Evolutionary conservation across 2,113 vertebrate species (phyloP), one percentile per base, ranked within the genome.

Genomic region (Nycticorax nycticorax): DNA sequence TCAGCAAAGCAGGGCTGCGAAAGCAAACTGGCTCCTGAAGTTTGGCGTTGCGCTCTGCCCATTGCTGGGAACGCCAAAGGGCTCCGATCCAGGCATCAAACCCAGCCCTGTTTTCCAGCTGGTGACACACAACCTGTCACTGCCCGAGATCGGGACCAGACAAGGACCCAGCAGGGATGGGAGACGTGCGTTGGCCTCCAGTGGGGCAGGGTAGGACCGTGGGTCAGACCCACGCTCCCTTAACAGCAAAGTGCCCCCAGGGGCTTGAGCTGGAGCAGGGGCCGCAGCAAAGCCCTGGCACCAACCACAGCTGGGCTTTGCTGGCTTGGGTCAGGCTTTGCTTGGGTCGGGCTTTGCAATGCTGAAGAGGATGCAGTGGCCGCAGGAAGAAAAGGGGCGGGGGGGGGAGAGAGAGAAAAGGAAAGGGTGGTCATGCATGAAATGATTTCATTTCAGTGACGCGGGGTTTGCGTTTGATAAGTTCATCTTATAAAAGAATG

Each of bases 361-460:
- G 96, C 95, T 96, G 96, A 98, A 89, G 96, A 97, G 95, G 95
- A 66, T 97, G 95, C 88, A 88, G 73, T 92, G 94, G 69, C 81
- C 35, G 41, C 94, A 96, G 47, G 64, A 41, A 83, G 47, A 97
- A 98, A 96, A 97, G 88, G 88, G 27, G 6, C 4, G 19, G 19
- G 71, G 68, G 76, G 83, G 88, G 94, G n/a, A 92, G 62, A 87
- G 5, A 35, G 12, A 80, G 81, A 22, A 81, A 74, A 83, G 56
- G 33, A 69, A 82, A 95, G 94, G 91, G 92, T 97, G 97, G 88
- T 96, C 98, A 97, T 94, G 98, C 98, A 98, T 97, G 97, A 98
- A 98, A 98, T 98, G 0, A 98, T 98, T 98, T 98, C 96, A 98
- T 98, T 98, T 98, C 95, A 52, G 81, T 53, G 41, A 39, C 0